These are phyloP conservation scores for Cervus canadensis DNA, from an alignment of 2,113 vertebrate species.

Conservation along the genomic window DNA sequence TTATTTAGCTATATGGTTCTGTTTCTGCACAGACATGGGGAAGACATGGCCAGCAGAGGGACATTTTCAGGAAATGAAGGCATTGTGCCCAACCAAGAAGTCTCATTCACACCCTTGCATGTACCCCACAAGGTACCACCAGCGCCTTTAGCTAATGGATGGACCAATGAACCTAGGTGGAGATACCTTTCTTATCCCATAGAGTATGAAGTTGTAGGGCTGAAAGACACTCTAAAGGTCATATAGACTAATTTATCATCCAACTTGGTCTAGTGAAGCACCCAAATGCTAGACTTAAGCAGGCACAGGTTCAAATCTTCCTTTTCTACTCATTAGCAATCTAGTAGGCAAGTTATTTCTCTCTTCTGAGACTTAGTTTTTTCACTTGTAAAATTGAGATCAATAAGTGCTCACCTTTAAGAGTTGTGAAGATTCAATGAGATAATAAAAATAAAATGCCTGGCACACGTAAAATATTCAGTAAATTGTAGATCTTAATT, in stretches of 20 bases:
- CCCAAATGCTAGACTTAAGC: background rate
- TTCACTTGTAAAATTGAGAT: background rate
- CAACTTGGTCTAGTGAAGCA: background rate
- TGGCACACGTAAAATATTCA: background rate
- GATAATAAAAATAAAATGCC: background rate
- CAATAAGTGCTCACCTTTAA: background rate
- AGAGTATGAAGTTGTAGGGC: background rate
- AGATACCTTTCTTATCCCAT: background rate
- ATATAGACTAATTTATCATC: background rate
- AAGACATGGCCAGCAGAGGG: background rate
- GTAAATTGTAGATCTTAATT: background rate
- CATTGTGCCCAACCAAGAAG: background rate
- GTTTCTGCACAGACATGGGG: background rate
- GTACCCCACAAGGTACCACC: background rate
- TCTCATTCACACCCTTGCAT: background rate
- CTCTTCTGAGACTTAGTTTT: background rate
- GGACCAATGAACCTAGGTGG: background rate
- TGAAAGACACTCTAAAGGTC: background rate
- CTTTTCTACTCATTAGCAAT: background rate
- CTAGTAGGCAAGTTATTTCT: background rate
- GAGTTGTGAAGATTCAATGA: background rate
- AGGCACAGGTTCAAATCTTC: background rate
- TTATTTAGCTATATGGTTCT: background rate
- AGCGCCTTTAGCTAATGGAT: background rate
- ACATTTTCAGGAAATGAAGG: background rate